Conservation (phyloP, 2,888 invertebrate species). For the Hanleya hanleyi region DNA sequence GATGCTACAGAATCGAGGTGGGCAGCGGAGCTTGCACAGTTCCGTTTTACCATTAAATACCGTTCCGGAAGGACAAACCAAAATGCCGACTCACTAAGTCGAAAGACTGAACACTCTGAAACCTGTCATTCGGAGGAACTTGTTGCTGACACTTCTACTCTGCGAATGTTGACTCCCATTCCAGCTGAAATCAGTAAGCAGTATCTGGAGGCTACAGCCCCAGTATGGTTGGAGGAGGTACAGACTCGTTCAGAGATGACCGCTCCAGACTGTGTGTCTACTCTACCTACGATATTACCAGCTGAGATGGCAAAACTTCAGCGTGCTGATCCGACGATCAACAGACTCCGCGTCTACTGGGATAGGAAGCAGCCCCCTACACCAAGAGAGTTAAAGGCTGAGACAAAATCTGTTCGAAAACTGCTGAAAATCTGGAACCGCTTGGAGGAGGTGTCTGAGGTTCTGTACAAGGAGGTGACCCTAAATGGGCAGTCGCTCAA, state of each 20-base stretch:
- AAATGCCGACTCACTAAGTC: not conserved
- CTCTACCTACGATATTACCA: not conserved
- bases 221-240: not conserved
- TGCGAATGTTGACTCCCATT: not conserved
- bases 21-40: not conserved
- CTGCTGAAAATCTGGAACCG: not conserved
- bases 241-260: not conserved
- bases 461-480: not conserved
- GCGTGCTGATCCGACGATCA: not conserved
- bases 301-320: not conserved
- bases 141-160: not conserved
- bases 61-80: not conserved
- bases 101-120: not conserved
- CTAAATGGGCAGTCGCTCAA: not conserved
- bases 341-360: not conserved
- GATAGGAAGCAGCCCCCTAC: not conserved
- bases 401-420: not conserved
- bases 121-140: not conserved
- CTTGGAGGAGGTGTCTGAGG: not conserved
- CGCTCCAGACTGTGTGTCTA: not conserved
- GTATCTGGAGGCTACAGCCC: not conserved
- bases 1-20: not conserved
- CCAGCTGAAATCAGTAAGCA: not conserved
- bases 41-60: not conserved
- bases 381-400: not conserved